Evolutionary conservation across 2,888 invertebrate species (phyloP), one percentile per base, ranked within the genome.

Genomic region (Eledona agricola): DNA sequence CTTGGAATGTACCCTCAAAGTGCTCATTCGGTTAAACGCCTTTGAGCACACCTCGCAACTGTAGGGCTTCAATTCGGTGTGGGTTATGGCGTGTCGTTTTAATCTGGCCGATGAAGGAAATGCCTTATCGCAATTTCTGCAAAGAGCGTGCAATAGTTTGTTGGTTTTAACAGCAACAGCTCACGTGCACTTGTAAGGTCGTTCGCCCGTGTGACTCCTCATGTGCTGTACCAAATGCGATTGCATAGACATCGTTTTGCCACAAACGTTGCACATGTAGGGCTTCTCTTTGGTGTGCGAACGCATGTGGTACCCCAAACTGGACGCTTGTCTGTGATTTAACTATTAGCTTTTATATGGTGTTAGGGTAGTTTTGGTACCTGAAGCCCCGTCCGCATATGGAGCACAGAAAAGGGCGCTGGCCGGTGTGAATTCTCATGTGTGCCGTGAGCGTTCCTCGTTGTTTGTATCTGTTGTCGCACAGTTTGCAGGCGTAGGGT

Each of bases 211-310:
- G 32, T 71, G 71, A 2, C 58, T 67, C 19, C 70, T 38, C 63
- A 70, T 65, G 42, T 71, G 65, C 45, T 70, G 69, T 1, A 71
- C 70, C 25, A 73, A 55, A 57, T 71, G 71, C 20, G 68, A 69
- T 37, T 72, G 71, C 71, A 72, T 71, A 6, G 68, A 59, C 71
- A 73, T 71, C 1, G 66, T 67, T 59, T 73, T 74, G 2, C 71
- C 72, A 50, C 75, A 75, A 7, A 72, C 58, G 34, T 62, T 71
- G 55, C 75, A 75, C 70, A 72, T 70, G 55, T 72, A 74, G 1
- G 72, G 71, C 47, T 69, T 67, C 58, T 73, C 73, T 58, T 73
- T 71, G 3, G 72, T 74, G 43, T 74, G 74, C 0, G 71, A 71
- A 23, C 72, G 58, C 73, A 73, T 73, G 49, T 75, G 75, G 43